Base-by-base conservation (phyloP, 2,797 vertebrate species). In the Poliocrania exsul region DNA sequence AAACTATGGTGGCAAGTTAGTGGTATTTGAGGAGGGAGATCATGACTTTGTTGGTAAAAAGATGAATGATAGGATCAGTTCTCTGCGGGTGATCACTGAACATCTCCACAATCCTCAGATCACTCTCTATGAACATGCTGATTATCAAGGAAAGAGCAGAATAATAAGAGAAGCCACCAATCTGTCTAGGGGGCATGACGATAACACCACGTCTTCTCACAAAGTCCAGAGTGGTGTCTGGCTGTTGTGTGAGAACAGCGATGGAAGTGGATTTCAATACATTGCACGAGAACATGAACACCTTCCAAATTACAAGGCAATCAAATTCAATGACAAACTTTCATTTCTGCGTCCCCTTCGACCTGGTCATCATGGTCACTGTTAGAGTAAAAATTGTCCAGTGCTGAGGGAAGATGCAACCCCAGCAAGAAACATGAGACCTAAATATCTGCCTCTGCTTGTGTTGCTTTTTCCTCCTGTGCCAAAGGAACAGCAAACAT, bases 11-110 rank as follows among this genome's bases (percentile, higher is more conserved):
- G 96, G 96, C 19, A 6, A 0, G 19, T 10, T 95, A 3, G 2
- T 70, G 44, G 89, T 96, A 0, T 60, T 96, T 73, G 96, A 94
- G 44, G 93, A 97, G 46, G 92, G 89, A 42, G 40, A 79, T 4
- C 61, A 93, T 1, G 4, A 24, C 16, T 93, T 40, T 10, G 79
- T 91, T 11, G 95, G 84, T 23, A 0, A 0, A 4, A 6, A 29
- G 29, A 81, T 95, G 88, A 96, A 96, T 49, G 91, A 94, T 2
- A 81, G 3, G 65, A 91, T 97, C 85, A 71, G 65, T 20, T 96
- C 96, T 44, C 75, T 97, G 72, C 31, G 24, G 57, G 0, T 90
- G 53, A 95, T 96, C 82, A 82, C 84, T 8, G 96, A 93, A 58
- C 1, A 79, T 7, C 92, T 97, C 35, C 28, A 35, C 14, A 1